Percentiles rank a stretch among this genome's conserved stretches.
Conservation (phyloP, 2,797 vertebrate species). For the Myioborus melanocephalus region DNA sequence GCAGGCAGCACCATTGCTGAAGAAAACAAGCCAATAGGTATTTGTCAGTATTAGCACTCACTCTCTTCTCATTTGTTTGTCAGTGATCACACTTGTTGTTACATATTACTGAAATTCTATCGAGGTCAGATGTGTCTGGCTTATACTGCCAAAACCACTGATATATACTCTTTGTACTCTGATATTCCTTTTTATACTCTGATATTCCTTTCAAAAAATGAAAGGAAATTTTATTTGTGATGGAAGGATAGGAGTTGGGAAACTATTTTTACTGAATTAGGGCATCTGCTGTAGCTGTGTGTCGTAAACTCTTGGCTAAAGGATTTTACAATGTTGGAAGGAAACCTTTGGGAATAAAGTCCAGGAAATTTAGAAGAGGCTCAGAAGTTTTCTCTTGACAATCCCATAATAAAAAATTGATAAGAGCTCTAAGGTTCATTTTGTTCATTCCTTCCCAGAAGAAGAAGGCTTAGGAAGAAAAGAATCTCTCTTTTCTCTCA, state of each 20-base stretch:
- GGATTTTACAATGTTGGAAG: neutral
- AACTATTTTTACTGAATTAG: neutral
- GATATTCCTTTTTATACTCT: neutral
- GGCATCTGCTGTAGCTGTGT: neutral
- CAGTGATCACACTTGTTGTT: neutral
- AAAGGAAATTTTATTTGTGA: neutral
- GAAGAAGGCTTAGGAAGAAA: neutral
- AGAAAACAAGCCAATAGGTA: slow-evolving; percentile 74
- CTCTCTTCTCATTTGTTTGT: neutral
- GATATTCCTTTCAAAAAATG: neutral
- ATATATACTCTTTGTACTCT: neutral
- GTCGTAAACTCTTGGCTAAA: neutral
- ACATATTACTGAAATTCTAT: fast-evolving
- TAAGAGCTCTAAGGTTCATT: neutral
- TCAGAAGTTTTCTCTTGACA: neutral
- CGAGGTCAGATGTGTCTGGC: neutral
- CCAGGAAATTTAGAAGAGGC: neutral
- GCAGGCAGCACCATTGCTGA: slow-evolving; percentile 39
- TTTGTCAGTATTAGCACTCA: neutral
- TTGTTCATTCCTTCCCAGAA: neutral
- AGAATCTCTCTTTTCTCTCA: neutral
- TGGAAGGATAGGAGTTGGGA: neutral
- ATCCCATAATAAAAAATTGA: neutral
- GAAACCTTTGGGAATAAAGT: neutral
- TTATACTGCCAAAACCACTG: neutral